These are phyloP conservation scores for Macropus fuliginosus DNA, from an alignment of 2,797 vertebrate genomes.

Conservation along the genomic window DNA sequence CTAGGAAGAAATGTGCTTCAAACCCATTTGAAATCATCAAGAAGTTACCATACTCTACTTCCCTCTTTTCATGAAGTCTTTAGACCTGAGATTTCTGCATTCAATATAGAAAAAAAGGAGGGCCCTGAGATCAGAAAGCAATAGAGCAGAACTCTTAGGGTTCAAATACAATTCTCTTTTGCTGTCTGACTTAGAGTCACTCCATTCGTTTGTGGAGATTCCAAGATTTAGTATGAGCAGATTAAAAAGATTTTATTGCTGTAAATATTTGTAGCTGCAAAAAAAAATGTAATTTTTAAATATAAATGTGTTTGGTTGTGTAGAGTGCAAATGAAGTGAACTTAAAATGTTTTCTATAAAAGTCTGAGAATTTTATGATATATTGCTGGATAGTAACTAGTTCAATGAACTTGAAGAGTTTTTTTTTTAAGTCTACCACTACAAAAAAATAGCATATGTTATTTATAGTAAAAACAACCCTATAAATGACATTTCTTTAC, in stretches of 20 bases:
- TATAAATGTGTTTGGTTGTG: conserved; percentile 24
- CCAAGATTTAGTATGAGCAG: conserved; percentile 11
- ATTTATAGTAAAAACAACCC: conserved; percentile 32
- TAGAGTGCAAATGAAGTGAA: conserved; percentile 27
- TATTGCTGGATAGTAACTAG: neutral
- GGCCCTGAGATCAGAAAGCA: conserved; percentile 24
- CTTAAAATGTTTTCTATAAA: conserved; percentile 40
- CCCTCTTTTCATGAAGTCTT: neutral
- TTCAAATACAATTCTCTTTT: neutral
- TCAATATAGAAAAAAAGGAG: neutral
- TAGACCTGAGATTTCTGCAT: neutral
- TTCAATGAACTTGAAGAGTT: neutral
- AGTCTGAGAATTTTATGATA: conserved; percentile 15
- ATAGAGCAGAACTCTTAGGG: neutral
- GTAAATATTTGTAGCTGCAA: conserved; percentile 1
- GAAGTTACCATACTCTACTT: neutral
- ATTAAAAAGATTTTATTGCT: neutral
- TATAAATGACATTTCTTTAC: conserved; percentile 9
- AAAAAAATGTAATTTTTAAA: conserved; percentile 43
- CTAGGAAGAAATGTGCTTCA: conserved; percentile 16
- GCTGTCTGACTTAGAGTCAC: neutral
- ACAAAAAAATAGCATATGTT: neutral
- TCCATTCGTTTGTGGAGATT: neutral
- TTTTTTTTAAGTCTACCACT: neutral
- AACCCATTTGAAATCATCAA: conserved; percentile 11